Evolutionary conservation across 2,797 vertebrate genomes (phyloP), one percentile per base, ranked within the genome.

Genomic region (Margarornis squamiger): DNA sequence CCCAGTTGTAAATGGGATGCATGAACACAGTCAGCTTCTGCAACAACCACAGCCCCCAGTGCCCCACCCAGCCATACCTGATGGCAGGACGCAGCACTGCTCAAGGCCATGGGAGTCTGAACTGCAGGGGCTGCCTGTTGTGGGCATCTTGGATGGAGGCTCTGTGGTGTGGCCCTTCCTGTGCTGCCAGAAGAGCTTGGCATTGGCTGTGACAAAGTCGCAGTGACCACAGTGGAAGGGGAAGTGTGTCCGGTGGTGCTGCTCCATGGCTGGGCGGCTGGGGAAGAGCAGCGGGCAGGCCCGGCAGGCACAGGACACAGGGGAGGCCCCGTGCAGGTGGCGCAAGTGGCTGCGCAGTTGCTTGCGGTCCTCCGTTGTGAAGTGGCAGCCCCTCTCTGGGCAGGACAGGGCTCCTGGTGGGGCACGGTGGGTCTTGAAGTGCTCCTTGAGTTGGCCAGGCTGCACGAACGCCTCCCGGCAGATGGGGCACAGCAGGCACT

Each of bases 151-250:
- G 0, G 79, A 3, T 12, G 52, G 59, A 10, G 32, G 43, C 67
- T 86, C 77, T 3, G 34, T 24, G 6, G 79, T 14, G 10, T 98
- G 98, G 79, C 97, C 95, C 51, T 92, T 94, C 65, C 97, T 92
- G 95, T 99, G 98, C 70, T 98, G 97, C 51, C 89, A 97, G 96
- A 99, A 97, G 78, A 98, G 96, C 94, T 98, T 98, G 57, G 97
- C 82, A 32, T 97, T 98, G 90, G 98, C 97, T 2, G 98, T 97
- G 86, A 98, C 54, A 48, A 98, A 99, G 92, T 97, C 73, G 8
- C 99, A 99, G 27, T 24, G 96, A 95, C 94, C 22, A 36, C 99
- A 99, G 96, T 98, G 98, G 89, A 98, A 99, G 13, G 98, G 98
- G 85, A 98, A 96, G 93, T 99, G 98, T 62, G 41, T 90, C 32